Percentiles rank a stretch among this genome's conserved stretches.
phyloP scores from a whole-genome alignment of 2,113 vertebrate genomes.

The Dasyprocta punctata region DNA sequence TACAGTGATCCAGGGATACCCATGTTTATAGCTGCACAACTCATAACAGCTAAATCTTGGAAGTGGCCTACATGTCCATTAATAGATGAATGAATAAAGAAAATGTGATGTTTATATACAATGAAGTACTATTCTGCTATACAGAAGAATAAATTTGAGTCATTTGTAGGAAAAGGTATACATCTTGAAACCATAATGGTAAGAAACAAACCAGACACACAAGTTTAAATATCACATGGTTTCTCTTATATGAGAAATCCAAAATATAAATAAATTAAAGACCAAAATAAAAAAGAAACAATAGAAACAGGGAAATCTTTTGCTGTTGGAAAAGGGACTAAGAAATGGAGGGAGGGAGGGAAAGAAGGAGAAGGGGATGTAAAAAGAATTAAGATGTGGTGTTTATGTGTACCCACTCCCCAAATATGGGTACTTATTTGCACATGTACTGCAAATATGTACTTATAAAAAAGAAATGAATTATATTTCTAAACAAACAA shows the following conservation, averaged over 20 bases:
- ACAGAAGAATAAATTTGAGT: neutral
- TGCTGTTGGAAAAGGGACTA: neutral
- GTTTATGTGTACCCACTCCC: neutral
- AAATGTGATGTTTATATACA: neutral
- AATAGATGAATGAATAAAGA: neutral
- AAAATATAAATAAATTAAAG: neutral
- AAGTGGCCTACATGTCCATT: neutral
- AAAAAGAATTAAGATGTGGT: neutral
- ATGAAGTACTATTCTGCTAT: neutral
- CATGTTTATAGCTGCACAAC: neutral
- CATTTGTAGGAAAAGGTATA: neutral
- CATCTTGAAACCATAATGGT: neutral
- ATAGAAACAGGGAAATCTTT: neutral
- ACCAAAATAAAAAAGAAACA: neutral
- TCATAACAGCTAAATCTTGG: neutral
- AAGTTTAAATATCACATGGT: neutral
- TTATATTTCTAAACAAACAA: neutral
- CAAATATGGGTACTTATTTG: neutral
- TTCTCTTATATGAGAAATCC: neutral
- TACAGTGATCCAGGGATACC: neutral
- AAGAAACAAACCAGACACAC: neutral
- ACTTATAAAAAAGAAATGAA: neutral
- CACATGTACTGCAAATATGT: neutral
- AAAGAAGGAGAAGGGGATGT: neutral
- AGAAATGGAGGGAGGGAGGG: neutral